Base-by-base conservation (phyloP, 2,888 invertebrate genomes). In the Gastrophysa polygoni region DNA sequence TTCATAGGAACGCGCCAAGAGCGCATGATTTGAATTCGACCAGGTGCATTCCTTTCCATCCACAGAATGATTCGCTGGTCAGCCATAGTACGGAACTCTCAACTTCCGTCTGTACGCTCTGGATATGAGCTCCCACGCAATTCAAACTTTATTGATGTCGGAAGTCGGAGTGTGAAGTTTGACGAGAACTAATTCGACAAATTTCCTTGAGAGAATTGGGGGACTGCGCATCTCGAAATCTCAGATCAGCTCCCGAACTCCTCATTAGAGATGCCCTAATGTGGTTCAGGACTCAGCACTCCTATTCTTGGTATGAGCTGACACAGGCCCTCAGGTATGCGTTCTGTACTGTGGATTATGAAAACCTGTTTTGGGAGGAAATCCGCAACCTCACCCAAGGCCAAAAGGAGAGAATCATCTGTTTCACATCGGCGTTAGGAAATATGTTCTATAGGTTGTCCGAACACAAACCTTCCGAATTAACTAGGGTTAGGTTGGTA, bases 271-370 rank as follows among this genome's bases (percentile, higher is more conserved):
- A 48, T 46, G 47, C 56, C 3, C 47, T 56, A 2, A 11, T 56
- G 21, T 56, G 56, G 56, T 56, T 24, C 14, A 2, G 56, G 11
- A 46, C 56, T 4, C 43, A 56, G 17, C 24, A 44, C 20, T 56
- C 44, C 24, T 46, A 20, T 5, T 56, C 46, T 0, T 56, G 56
- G 56, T 44, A 56, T 7, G 56, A 56, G 18, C 47, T 56, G 11
- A 46, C 46, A 14, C 14, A 16, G 43, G 43, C 43, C 3, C 14
- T 61, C 8, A 2, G 44, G 20, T 21, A 24, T 17, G 43, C 32
- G 38, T 61, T 57, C 24, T 43, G 29, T 11, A 50, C 61, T 10
- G 29, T n/a, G n/a, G 61, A 61, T 11, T 63, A 59, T 21, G 49
- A 55, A 20, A 6, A 43, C 16, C 21, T n/a, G 1, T 17, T 63